Evolutionary conservation across 2,888 invertebrate species (phyloP).

Genomic region (Eulithis testata): DNA sequence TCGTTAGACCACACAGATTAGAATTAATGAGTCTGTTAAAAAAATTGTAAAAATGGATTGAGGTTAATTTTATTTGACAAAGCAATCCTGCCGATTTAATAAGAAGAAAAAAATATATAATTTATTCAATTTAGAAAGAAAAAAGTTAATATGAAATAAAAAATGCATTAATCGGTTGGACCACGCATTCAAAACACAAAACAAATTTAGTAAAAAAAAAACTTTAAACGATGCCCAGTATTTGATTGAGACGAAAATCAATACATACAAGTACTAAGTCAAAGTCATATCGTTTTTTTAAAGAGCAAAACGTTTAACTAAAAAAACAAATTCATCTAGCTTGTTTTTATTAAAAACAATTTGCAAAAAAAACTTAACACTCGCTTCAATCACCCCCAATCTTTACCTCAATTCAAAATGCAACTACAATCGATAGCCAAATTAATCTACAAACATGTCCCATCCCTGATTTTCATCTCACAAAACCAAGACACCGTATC

Average conservation of each 20-base stretch:
- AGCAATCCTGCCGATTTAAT: constrained; percentile 64
- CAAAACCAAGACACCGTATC: constrained; percentile 42
- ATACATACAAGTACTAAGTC: neutral
- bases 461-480: constrained; percentile 35
- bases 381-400: neutral
- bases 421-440: constrained; percentile 1
- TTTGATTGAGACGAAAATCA: constrained; percentile 38
- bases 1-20: constrained; percentile 14
- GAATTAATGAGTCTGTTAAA: constrained; percentile 1
- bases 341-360: too few species aligned
- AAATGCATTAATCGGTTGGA: constrained; percentile 61
- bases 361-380: neutral
- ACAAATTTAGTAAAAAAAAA: constrained; percentile 35
- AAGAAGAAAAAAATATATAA: neutral
- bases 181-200: constrained; percentile 52
- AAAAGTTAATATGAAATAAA: neutral
- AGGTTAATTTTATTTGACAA: constrained; percentile 48
- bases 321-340: too few species aligned
- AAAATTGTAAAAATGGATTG: neutral
- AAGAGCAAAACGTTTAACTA: too few species aligned
- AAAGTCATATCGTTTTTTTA: too few species aligned
- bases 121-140: neutral
- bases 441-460: neutral
- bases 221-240: constrained; percentile 38
- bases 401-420: neutral